Base-by-base conservation (phyloP, 2,888 invertebrate species). In the Ornithoptera alexandrae region DNA sequence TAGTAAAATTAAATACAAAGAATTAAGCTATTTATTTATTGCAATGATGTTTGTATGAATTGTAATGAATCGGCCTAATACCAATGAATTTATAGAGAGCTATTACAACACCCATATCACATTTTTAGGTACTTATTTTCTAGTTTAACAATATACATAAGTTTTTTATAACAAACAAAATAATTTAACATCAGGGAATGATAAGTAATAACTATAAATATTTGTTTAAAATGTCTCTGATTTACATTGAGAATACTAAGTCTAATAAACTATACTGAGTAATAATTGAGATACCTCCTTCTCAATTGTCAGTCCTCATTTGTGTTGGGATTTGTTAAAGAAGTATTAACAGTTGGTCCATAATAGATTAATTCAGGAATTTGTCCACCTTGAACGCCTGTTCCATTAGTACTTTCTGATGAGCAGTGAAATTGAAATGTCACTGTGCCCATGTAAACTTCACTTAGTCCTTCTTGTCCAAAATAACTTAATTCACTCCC, bases 401-500 rank as follows among this genome's bases (percentile, higher is more conserved):
- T 99, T 63, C 98, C 98, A 81, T 99, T 99, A 68, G 98, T 99
- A 90, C 98, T 98, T 84, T 98, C 98, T 8, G 98, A 97, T 67
- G 98, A 98, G 89, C 98, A 98, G 88, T 98, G 98, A 90, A 98
- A 99, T 91, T 98, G 98, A 92, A 98, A 98, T 73, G 97, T 98
- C 70, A 98, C 98, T 82, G 96, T 96, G 6, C 98, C 98, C 85
- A 97, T 97, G 69, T 96, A 96, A 60, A 98, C 97, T 89, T 98
- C 98, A 80, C 97, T 97, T 94, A 98, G 95, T 30, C 98, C 98
- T 88, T 99, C 98, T 87, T 98, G 98, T 8, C 98, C 98, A 86
- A 98, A 99, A 88, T 98, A 99, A 90, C 98, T 98, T 75, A 99
- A 90, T 86, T 98, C 98, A 71, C 96, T 96, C 17, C 98, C 98